phyloP scores from a whole-genome alignment of 2,888 invertebrate species.

The Drepanosiphum platanoidis region DNA sequence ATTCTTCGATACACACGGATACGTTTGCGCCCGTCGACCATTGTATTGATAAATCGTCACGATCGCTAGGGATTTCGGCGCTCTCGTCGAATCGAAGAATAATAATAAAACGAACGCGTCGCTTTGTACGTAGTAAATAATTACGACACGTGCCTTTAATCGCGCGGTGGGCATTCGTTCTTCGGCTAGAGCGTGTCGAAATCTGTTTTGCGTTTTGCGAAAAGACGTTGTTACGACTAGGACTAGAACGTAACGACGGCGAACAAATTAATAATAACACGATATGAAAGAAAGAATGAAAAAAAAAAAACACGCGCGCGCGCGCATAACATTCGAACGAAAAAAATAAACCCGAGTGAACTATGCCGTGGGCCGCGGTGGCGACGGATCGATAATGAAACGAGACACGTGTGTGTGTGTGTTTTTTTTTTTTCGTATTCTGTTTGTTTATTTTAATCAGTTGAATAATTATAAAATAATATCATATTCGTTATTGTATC shows the following conservation, averaged over 20 bases:
- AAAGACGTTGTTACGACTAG: no score
- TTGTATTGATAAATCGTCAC: not conserved
- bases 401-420: constrained; percentile 20
- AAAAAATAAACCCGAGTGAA: not conserved
- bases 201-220: not conserved
- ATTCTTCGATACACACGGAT: not conserved
- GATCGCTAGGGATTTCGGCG: not conserved
- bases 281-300: not conserved
- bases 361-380: not conserved
- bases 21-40: not conserved
- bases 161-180: no score
- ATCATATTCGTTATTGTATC: not conserved
- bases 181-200: not conserved
- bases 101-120: no score
- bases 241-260: not conserved
- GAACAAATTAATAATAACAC: not conserved
- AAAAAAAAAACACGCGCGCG: not conserved
- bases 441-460: constrained; percentile 59
- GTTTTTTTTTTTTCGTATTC: constrained; percentile 16
- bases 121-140: no score
- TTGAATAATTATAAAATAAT: not conserved
- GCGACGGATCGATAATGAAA: constrained; percentile 47
- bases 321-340: not conserved
- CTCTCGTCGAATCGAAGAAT: not conserved
- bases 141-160: no score